These are phyloP conservation scores for Parapsyche elsis DNA, from an alignment of 1,140 invertebrate species.

Conservation along the genomic window DNA sequence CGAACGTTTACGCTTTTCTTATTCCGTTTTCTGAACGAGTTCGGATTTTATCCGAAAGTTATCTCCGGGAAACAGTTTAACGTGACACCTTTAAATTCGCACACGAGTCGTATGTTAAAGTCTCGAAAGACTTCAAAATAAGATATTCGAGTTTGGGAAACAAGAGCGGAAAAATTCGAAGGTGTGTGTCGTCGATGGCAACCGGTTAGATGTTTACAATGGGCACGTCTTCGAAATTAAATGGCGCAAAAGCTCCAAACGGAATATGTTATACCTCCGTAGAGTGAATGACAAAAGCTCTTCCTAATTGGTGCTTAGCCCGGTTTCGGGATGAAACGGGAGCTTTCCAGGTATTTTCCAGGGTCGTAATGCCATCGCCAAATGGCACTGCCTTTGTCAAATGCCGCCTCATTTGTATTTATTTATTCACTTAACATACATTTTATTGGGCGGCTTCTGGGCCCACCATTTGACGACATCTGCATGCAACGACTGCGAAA, in stretches of 20 bases:
- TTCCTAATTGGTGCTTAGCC: constrained; percentile 38
- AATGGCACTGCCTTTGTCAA: constrained; percentile 2
- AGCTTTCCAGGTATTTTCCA: constrained; percentile 32
- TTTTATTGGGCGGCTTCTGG: constrained; percentile 3
- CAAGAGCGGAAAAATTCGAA: neutral
- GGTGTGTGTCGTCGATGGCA: neutral
- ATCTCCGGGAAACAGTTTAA: constrained; percentile 7
- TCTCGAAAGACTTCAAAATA: neutral
- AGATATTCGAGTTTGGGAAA: neutral
- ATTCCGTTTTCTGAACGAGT: neutral
- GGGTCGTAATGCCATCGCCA: neutral
- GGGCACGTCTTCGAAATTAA: constrained; percentile 5
- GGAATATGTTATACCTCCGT: neutral
- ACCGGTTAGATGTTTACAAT: neutral
- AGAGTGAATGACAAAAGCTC: constrained; percentile 36
- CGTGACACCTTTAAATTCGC: constrained; percentile 3
- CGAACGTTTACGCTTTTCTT: neutral
- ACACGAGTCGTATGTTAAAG: neutral
- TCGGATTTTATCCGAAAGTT: constrained; percentile 26
- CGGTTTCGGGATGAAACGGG: constrained; percentile 22
- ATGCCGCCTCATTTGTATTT: constrained; percentile 24
- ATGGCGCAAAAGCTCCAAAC: neutral
- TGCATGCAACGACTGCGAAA: too few species aligned
- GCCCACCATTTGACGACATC: neutral
- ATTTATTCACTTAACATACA: constrained; percentile 34